phyloP scores from a whole-genome alignment of 2,113 vertebrate species.

The Bagarius yarrelli region DNA sequence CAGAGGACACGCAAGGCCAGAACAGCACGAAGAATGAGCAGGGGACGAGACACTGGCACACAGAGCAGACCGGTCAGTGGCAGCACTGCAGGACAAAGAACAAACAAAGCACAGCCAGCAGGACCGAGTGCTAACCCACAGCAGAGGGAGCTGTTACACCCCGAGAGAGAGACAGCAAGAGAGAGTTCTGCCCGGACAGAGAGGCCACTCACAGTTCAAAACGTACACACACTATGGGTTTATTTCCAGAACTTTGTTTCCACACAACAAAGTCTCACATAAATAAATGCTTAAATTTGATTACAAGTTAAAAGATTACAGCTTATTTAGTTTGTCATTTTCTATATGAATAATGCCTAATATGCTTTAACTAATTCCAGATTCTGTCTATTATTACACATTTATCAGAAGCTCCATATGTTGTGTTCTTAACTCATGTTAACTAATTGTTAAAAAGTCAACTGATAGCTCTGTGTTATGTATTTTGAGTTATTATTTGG shows the following conservation, averaged over 20 bases:
- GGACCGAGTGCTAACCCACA: constrained; percentile 36
- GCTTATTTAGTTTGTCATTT: not conserved
- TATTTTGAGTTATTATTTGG: too few species aligned
- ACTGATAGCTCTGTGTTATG: not conserved
- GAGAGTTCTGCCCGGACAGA: not conserved
- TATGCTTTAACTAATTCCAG: not conserved
- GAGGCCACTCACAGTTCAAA: constrained; percentile 2
- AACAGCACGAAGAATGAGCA: constrained; percentile 19
- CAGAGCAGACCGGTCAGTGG: constrained; percentile 35
- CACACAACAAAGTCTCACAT: too few species aligned
- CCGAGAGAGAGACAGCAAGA: constrained; percentile 18
- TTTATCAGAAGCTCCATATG: not conserved
- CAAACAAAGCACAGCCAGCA: constrained; percentile 38
- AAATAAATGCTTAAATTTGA: not conserved
- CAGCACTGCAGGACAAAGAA: constrained; percentile 33
- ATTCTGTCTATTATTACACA: not conserved
- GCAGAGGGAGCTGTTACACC: constrained; percentile 53
- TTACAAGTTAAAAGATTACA: not conserved
- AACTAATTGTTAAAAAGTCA: not conserved
- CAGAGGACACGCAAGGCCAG: constrained; percentile 52
- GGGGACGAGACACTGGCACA: constrained; percentile 4
- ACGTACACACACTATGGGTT: not conserved
- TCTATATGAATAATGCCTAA: too few species aligned
- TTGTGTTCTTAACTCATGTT: not conserved
- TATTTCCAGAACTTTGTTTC: not conserved